Evolutionary conservation across 2,797 vertebrate species (phyloP), one percentile per base, ranked within the genome.

Genomic region (Podarcis siculus): DNA sequence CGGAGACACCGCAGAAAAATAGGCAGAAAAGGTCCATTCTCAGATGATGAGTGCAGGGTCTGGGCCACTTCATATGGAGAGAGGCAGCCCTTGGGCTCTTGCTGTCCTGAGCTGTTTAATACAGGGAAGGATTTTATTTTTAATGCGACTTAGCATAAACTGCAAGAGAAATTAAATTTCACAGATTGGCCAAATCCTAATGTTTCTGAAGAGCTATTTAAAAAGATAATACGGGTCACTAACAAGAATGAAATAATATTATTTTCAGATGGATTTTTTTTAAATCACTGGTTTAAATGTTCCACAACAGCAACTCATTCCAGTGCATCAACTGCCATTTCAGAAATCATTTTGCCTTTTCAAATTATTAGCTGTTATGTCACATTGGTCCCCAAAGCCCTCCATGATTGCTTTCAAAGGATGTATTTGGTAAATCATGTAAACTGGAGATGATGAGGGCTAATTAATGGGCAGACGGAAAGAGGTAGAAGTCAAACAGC

Each of bases 401-500:
- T 55, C 79, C 72, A 80, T 37, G 87, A 78, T 92, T 86, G 23
- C n/a, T 82, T 80, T 61, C 32, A 76, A 88, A 81, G n/a, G 45
- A 69, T 81, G 81, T 81, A 76, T 76, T 76, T 81, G 32, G 49
- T 69, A 76, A 83, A 82, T 69, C 32, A 76, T 64, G 69, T 76
- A 89, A 86, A 75, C 73, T 58, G 79, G 83, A 91, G 84, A 82
- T 90, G 61, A 15, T 91, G 3, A 37, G 10, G 15, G 1, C 77
- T 86, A 73, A 37, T 91, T 45, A 39, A 0, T 67, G 88, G 58
- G 8, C 86, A 87, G 67, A 61, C 88, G 37, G 66, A 67, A 90
- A 61, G 82, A 93, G 90, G 81, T 89, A 58, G n/a, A 90, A 86
- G 39, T 87, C 37, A 71, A 81, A 64, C 77, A 90, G 32, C 76